Evolutionary conservation across 2,113 vertebrate genomes (phyloP).

Genomic region (Stegostoma tigrinum): DNA sequence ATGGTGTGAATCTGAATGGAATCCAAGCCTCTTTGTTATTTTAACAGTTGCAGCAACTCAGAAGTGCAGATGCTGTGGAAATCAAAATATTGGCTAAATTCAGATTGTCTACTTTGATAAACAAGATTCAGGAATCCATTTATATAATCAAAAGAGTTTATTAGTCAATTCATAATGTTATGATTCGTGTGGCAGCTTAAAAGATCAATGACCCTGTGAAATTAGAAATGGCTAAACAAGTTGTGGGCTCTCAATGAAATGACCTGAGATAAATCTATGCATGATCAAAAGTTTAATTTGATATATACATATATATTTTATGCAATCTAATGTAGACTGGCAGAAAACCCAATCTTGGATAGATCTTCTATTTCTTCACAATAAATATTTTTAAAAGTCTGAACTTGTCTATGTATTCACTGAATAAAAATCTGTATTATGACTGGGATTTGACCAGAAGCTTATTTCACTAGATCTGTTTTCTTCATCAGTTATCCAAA

Average conservation of each 20-base stretch:
- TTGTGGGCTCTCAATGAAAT: constrained; percentile 7
- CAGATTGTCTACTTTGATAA: background rate
- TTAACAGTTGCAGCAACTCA: too few relatives aligned
- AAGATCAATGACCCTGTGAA: constrained; percentile 21
- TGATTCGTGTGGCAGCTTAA: constrained; percentile 10
- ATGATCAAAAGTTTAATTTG: constrained; percentile 11
- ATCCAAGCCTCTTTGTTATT: background rate
- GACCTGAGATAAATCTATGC: background rate
- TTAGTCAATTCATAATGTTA: background rate
- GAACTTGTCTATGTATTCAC: background rate
- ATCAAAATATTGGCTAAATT: constrained; percentile 23
- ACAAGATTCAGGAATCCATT: background rate
- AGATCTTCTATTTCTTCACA: background rate
- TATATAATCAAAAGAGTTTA: background rate
- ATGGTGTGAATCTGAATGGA: background rate
- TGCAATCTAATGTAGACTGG: background rate
- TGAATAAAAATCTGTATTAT: background rate
- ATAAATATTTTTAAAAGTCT: background rate
- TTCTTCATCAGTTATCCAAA: background rate
- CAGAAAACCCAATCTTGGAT: background rate
- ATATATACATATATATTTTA: background rate
- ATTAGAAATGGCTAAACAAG: constrained; percentile 7
- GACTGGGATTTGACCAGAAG: background rate
- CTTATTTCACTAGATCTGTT: background rate
- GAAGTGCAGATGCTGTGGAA: background rate